These are phyloP conservation scores for Nothocercus nigrocapillus DNA, from an alignment of 2,113 vertebrate genomes.

Conservation along the genomic window DNA sequence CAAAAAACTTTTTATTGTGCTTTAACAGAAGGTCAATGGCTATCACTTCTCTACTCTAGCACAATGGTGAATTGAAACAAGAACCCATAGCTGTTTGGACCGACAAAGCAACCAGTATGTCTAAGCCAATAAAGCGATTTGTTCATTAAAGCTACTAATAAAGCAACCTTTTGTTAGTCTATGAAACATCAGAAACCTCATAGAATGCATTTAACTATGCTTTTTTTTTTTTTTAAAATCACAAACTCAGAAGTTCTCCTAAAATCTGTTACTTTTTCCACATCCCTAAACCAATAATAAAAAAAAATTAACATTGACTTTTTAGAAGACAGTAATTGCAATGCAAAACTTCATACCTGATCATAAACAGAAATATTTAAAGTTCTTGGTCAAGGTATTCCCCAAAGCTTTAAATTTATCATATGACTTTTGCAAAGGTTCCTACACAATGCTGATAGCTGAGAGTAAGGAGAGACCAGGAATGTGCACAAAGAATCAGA, in stretches of 20 bases:
- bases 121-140: constrained; percentile 84
- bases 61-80: constrained; percentile 86
- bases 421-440: not conserved
- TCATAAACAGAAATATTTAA: not conserved
- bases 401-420: not conserved
- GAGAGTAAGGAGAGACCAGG: not conserved
- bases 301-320: not conserved
- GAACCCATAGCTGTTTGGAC: constrained; percentile 80
- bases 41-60: constrained; percentile 80
- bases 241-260: constrained; percentile 67
- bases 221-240: constrained; percentile 66
- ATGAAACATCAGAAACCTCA: constrained; percentile 81
- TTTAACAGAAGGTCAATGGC: constrained; percentile 82
- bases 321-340: not conserved
- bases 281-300: constrained; percentile 36
- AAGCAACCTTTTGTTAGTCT: constrained; percentile 85
- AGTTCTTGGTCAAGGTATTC: not conserved
- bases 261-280: constrained; percentile 61
- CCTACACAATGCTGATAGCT: not conserved
- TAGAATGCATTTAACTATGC: constrained; percentile 70
- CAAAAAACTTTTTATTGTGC: constrained; percentile 83
- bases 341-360: not conserved
- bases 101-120: constrained; percentile 86
- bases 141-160: constrained; percentile 84
- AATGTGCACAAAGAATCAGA: not conserved